Evolutionary conservation across 2,797 vertebrate species (phyloP), one percentile per base, ranked within the genome.

Genomic region (Denticeps clupeoides): DNA sequence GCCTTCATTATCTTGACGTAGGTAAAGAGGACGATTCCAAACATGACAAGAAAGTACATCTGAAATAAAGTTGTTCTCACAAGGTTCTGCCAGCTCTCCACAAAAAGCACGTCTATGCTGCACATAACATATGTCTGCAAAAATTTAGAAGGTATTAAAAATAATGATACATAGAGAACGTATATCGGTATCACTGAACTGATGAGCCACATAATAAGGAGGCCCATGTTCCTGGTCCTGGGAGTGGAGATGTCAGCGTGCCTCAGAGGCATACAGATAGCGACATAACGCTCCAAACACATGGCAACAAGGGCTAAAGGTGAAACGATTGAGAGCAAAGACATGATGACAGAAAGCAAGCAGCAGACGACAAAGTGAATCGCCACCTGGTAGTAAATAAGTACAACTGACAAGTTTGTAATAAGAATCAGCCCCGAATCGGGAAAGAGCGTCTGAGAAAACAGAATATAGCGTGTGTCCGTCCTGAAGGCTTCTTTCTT

Each of bases 261-360:
- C 27, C 62, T 37, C 8, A 69, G 49, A 0, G 65, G 65, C 55
- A 63, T 60, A 41, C 62, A 68, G 29, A 68, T 65, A 19, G 65
- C 65, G 35, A 65, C 64, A 1, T 64, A 69, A 6, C 68, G 61
- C 49, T 70, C 68, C 38, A 70, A 32, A 27, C 68, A 65, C 65
- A 70, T 70, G 21, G 54, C 61, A 23, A 40, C 52, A 10, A 70
- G 62, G 3, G 65, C 70, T 22, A 70, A 31, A 1, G 68, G 64
- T 5, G 67, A 62, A 29, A 49, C 40, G n/a, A 29, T 35, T 11
- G 45, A 41, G 7, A 69, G 3, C 1, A 24, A 32, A 1, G 49
- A 49, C 58, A 66, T 65, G 1, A 66, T 55, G 16, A 55, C 56
- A 5, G 63, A 19, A 3, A 58, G 42, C 24, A 65, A 49, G 19